A percentile compares a stretch with the other conserved stretches of the same genome.
Evolutionary conservation across 1,140 invertebrate genomes (phyloP).

Genomic region (Halesus radiatus): DNA sequence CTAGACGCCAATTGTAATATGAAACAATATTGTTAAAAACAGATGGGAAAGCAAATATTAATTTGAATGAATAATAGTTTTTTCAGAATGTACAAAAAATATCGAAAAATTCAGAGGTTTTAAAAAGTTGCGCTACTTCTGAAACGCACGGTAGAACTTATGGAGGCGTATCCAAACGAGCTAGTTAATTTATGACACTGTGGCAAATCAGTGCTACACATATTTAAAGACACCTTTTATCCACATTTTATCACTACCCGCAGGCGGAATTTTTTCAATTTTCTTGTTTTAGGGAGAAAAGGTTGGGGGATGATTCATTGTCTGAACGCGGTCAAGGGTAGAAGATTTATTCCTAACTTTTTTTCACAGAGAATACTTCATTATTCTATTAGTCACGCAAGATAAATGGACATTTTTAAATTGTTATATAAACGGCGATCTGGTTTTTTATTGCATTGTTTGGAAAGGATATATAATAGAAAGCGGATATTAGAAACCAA

Average conservation of each 20-base stretch:
- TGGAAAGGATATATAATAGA: no score
- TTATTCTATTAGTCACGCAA: slow-evolving; percentile 1
- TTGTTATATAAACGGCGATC: no score
- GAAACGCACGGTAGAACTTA: no score
- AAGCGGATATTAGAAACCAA: no score
- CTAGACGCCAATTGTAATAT: no score
- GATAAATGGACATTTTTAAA: background rate
- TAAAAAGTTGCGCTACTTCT: no score
- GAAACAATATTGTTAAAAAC: no score
- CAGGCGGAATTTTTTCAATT: slow-evolving; percentile 8
- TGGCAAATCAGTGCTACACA: slow-evolving; percentile 3
- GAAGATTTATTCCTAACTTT: background rate
- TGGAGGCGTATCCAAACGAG: background rate
- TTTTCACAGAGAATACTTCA: background rate
- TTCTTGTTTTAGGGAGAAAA: background rate
- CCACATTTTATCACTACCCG: background rate
- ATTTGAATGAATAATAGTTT: no score
- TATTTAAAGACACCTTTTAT: slow-evolving; percentile 10
- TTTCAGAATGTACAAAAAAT: no score
- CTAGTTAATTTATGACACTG: slow-evolving; percentile 7
- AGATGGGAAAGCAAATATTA: no score
- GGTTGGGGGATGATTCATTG: slow-evolving; percentile 10
- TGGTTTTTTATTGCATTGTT: no score
- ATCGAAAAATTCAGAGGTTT: no score
- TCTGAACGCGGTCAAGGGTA: slow-evolving; percentile 5